Evolutionary conservation across 2,888 invertebrate species (phyloP), one percentile per base, ranked within the genome.

Genomic region (Venustoraphidia nigricollis): DNA sequence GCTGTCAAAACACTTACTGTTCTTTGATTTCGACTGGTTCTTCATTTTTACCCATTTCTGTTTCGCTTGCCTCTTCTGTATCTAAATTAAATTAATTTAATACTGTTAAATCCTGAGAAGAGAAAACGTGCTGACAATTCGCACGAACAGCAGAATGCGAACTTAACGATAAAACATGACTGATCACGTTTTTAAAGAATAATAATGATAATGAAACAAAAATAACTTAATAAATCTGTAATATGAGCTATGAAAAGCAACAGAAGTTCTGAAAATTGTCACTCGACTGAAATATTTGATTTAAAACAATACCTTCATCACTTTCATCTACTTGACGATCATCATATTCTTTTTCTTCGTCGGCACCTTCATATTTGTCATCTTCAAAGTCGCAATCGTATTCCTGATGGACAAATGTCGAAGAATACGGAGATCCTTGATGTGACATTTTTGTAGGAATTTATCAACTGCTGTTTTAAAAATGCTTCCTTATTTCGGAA

Each of bases 1-100:
- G 11, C 2, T 34, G 44, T 36, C n/a, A 17, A 34, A 48, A 41
- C 34, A 72, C 81, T 74, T 66, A 86, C 85, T 89, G 89, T 67
- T 91, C 90, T 66, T 89, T 90, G 50, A 89, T 83, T 70, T 89
- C 90, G 34, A 83, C 76, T 36, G 83, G 85, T 57, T 84, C 84
- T 62, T 85, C 84, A 56, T 80, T 79, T 60, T 84, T 81, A 39
- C 86, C 83, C 68, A 83, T 79, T 57, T 94, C 94, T n/a, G 91
- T 89, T 67, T 95, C 95, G 66, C 93, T 93, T 0, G 94, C 94
- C 71, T 95, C 95, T 67, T 94, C 95, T 0, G 95, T 95, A 64
- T 94, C 94, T 84, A 52, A 36, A 40, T 47, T 45, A 49, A 52
- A 44, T 36, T 8, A 34, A 41, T 41, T 41, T 41, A 39, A 36